Base-by-base conservation (phyloP, 1,140 invertebrate species). In the Trichogramma pretiosum region DNA sequence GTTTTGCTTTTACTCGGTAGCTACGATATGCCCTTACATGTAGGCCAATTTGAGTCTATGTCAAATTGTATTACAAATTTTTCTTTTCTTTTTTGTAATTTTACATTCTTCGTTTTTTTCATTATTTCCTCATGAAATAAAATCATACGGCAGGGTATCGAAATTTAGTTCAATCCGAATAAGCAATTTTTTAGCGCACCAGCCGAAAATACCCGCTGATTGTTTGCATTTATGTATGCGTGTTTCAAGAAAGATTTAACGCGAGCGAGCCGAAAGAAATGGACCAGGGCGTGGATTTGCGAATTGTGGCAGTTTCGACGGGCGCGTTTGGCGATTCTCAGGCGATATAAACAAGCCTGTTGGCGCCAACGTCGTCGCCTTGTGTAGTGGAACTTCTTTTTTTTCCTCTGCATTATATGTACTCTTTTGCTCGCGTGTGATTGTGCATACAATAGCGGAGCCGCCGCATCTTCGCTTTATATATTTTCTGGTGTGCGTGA, bases 261-360 rank as follows among this genome's bases (percentile, higher is more conserved):
- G 35, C n/a, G 22, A n/a, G 32, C 34, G 40, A 37, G 10, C 28
- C 7, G 16, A 28, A n/a, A n/a, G n/a, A n/a, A n/a, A n/a, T n/a
- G n/a, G n/a, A n/a, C n/a, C n/a, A n/a, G n/a, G n/a, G n/a, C n/a
- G n/a, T n/a, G 14, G 26, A 43, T 13, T 21, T 34, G 34, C 32
- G 34, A 46, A 46, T 40, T 24, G 42, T 18, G 41, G 14, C 16
- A 16, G 24, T 30, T 42, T n/a, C 30, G n/a, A n/a, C n/a, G n/a
- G 41, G 39, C 43, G 22, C 32, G 22, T 36, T 26, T 8, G 38
- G 23, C 24, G 24, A 48, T 49, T 50, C 40, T 13, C 14, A n/a
- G 28, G 24, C 21, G 37, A 28, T 44, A 50, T 50, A 50, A 50
- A 50, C 48, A 50, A 50, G 36, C 34, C 30, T 28, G 14, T 44